phyloP scores from a whole-genome alignment of 2,888 invertebrate genomes.

The Saturnia pavonia region DNA sequence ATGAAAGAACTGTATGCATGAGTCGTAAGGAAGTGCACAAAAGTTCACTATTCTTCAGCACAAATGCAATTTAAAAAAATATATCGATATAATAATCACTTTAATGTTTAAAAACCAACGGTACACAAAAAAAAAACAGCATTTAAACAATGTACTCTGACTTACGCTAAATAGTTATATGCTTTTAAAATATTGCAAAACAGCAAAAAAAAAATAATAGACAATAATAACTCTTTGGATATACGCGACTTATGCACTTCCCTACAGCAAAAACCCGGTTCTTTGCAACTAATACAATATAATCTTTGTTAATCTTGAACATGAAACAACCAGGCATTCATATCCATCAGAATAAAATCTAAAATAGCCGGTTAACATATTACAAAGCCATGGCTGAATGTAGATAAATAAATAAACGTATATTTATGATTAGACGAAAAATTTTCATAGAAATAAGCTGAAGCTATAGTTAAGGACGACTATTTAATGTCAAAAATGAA shows the following conservation, averaged over 20 bases:
- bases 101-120: constrained; percentile 63
- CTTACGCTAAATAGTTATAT: constrained; percentile 45
- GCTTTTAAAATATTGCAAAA: constrained; percentile 32
- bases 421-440: neutral
- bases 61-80: constrained; percentile 55
- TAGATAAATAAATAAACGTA: neutral
- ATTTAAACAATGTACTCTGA: constrained; percentile 29
- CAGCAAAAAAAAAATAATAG: constrained; percentile 34
- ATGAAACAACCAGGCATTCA: neutral
- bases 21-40: constrained; percentile 75
- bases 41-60: constrained; percentile 82
- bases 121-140: constrained; percentile 41
- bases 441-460: neutral
- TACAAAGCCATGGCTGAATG: neutral
- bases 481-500: neutral
- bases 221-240: constrained; percentile 48
- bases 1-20: constrained; percentile 21
- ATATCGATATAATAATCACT: constrained; percentile 53
- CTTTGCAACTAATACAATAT: neutral
- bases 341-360: neutral
- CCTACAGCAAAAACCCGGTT: constrained; percentile 44
- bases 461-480: neutral
- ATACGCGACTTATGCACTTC: constrained; percentile 68
- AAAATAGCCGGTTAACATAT: neutral
- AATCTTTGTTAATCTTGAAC: neutral